Evolutionary conservation across 2,113 vertebrate species (phyloP).

Genomic region (Sturnira hondurensis): DNA sequence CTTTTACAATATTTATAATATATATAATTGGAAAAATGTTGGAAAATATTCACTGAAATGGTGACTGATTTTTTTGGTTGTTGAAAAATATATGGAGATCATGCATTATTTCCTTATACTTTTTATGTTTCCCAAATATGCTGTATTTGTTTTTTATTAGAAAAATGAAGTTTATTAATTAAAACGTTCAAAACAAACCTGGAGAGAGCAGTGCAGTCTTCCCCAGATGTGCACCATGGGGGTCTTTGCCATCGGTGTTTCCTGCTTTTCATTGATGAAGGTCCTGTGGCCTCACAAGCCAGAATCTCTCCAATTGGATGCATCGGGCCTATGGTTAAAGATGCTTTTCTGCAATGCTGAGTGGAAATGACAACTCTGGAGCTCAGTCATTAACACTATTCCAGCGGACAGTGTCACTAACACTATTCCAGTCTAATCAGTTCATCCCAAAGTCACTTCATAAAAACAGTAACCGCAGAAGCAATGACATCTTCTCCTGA

Average conservation of each 20-base stretch:
- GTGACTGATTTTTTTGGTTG: background rate
- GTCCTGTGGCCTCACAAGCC: background rate
- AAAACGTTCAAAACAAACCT: background rate
- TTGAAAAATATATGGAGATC: background rate
- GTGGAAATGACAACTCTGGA: background rate
- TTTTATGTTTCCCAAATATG: background rate
- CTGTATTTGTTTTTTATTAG: background rate
- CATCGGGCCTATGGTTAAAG: background rate
- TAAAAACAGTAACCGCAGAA: background rate
- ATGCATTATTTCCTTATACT: background rate
- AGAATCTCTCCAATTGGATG: background rate
- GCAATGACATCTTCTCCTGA: background rate
- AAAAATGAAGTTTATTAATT: background rate
- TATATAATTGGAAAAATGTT: background rate
- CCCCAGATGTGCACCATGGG: fast-evolving
- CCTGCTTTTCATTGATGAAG: background rate
- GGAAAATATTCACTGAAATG: background rate
- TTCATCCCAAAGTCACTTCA: background rate
- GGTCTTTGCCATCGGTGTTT: fast-evolving
- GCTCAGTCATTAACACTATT: background rate
- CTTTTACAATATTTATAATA: background rate
- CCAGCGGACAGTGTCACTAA: background rate
- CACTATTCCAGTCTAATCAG: background rate
- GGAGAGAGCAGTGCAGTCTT: background rate
- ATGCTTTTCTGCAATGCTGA: background rate